These are phyloP conservation scores for Gastrophysa polygoni DNA, from an alignment of 2,888 invertebrate species.

Conservation along the genomic window DNA sequence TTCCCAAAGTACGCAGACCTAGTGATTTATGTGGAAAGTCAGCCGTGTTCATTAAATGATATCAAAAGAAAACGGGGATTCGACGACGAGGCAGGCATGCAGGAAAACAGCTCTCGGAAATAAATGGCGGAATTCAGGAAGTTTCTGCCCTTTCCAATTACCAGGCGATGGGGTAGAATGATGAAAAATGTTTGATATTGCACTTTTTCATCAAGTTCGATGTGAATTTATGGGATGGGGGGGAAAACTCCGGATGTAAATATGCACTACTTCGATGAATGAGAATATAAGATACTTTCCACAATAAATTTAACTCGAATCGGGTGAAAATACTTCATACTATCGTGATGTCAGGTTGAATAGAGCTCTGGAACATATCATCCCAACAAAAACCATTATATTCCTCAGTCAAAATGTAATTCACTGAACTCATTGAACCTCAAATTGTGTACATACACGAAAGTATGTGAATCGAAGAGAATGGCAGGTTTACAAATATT, in stretches of 20 bases:
- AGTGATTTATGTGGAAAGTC: constrained; percentile 31
- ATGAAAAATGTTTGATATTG: background rate
- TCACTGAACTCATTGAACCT: no score
- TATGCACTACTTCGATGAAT: no score
- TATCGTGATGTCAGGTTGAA: no score
- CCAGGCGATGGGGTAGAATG: background rate
- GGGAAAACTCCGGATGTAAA: background rate
- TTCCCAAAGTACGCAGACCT: background rate
- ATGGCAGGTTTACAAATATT: no score
- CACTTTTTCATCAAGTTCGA: background rate
- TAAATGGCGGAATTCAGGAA: constrained; percentile 24
- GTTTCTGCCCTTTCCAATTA: background rate
- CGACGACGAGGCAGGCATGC: constrained; percentile 23
- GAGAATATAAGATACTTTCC: no score
- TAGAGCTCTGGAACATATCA: no score
- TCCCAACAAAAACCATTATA: no score
- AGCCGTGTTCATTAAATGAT: constrained; percentile 32
- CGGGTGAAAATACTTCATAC: no score
- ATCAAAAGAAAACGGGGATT: constrained; percentile 36
- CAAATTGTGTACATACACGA: no score
- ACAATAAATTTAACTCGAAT: no score
- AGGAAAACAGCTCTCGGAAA: constrained; percentile 26
- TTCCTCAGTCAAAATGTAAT: no score
- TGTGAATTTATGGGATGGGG: background rate
- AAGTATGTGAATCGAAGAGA: no score